Evolutionary conservation across 2,888 invertebrate species (phyloP).

Genomic region (Thymelicus sylvestris): DNA sequence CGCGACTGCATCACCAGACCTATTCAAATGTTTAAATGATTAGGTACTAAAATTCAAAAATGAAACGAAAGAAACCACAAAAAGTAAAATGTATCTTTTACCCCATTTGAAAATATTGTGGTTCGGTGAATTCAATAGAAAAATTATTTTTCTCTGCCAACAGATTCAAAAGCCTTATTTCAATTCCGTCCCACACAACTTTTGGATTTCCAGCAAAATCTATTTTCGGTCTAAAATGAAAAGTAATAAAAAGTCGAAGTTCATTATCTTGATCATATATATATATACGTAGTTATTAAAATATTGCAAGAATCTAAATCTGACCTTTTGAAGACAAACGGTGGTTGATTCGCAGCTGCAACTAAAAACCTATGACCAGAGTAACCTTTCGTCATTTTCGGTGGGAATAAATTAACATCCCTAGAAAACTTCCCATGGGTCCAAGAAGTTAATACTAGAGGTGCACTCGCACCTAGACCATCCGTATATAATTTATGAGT

Average conservation of each 20-base stretch:
- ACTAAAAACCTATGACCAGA: conserved; percentile 90
- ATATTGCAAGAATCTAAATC: not conserved
- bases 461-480: conserved; percentile 88
- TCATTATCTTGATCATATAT: too few species aligned
- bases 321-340: conserved; percentile 88
- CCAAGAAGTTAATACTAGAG: conserved; percentile 90
- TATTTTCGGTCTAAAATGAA: conserved; percentile 58
- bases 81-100: conserved; percentile 56
- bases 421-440: conserved; percentile 86
- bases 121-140: conserved; percentile 88
- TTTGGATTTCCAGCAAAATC: conserved; percentile 75
- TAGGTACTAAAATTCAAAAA: not conserved
- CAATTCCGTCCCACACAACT: conserved; percentile 89
- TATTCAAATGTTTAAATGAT: conserved; percentile 49
- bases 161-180: conserved; percentile 86
- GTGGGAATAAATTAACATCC: conserved; percentile 87
- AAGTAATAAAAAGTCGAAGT: not conserved
- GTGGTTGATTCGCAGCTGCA: conserved; percentile 89
- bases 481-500: conserved; percentile 90
- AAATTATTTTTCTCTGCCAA: conserved; percentile 88
- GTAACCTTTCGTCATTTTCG: conserved; percentile 88
- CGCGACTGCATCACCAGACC: conserved; percentile 86
- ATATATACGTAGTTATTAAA: too few species aligned
- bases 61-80: too few species aligned
- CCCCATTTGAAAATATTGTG: conserved; percentile 77